These are phyloP conservation scores for Holacanthella duospinosa DNA, from an alignment of 2,888 invertebrate species.

Conservation along the genomic window DNA sequence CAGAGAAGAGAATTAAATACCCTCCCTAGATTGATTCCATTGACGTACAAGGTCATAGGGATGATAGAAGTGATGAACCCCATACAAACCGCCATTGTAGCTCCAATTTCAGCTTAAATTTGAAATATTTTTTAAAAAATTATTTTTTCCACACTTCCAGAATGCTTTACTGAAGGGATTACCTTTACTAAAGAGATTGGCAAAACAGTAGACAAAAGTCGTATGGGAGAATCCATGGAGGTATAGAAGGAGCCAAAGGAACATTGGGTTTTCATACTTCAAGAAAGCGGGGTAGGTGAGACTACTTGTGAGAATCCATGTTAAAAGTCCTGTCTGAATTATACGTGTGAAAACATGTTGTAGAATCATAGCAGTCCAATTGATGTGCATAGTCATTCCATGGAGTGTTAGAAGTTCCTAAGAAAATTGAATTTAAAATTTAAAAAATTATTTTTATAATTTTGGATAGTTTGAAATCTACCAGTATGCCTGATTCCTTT, in stretches of 20 bases:
- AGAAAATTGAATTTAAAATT: background rate
- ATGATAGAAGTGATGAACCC: background rate
- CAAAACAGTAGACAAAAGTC: background rate
- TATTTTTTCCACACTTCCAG: too few species aligned
- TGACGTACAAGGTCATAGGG: background rate
- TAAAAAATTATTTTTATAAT: background rate
- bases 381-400: background rate
- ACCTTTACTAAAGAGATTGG: background rate
- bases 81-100: background rate
- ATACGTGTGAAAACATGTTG: background rate
- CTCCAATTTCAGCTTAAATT: background rate
- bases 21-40: too few species aligned
- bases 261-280: background rate
- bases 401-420: background rate
- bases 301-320: background rate
- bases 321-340: background rate
- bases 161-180: too few species aligned
- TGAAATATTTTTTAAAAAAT: too few species aligned
- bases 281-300: background rate
- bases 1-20: too few species aligned
- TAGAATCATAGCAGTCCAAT: background rate
- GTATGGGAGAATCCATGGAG: background rate
- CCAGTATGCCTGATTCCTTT: background rate
- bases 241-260: background rate
- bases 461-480: too few species aligned